Percentiles rank a stretch among this genome's conserved stretches.
These are phyloP conservation scores for Pocillopora grandis DNA, from an alignment of 92 coral and sea anemone species.

Conservation along the genomic window DNA sequence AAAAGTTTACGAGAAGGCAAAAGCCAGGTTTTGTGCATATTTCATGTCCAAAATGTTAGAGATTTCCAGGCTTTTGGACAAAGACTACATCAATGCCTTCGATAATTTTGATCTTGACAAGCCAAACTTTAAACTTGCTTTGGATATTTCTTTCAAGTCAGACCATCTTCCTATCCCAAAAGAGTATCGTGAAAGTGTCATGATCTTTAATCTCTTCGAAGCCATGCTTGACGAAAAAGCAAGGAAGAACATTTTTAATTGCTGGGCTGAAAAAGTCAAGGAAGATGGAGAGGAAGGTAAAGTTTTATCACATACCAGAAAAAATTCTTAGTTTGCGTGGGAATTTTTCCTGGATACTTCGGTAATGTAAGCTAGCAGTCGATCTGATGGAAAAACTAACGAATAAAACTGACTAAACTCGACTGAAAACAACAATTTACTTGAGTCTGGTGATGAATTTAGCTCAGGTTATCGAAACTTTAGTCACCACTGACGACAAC, in stretches of 20 bases:
- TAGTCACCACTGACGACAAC: no score
- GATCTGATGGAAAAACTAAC: no score
- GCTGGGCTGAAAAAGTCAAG: conserved; percentile 50
- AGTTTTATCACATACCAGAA: background rate
- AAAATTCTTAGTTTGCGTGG: background rate
- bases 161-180: conserved; percentile 28
- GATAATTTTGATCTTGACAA: conserved; percentile 47
- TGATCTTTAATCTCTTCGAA: conserved; percentile 43
- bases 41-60: conserved; percentile 35
- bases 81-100: conserved; percentile 47
- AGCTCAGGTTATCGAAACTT: no score
- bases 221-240: conserved; percentile 41
- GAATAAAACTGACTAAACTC: no score
- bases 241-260: conserved; percentile 31
- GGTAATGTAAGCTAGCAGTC: no score
- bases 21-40: conserved; percentile 30
- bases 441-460: no score
- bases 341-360: background rate
- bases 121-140: conserved; percentile 58
- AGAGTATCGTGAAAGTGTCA: background rate
- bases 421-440: no score
- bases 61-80: conserved; percentile 37
- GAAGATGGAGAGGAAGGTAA: conserved; percentile 39
- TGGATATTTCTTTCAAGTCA: conserved; percentile 48
- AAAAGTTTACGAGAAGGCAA: conserved; percentile 37